Evolutionary conservation across 2,888 invertebrate species (phyloP).

Genomic region (Conistra vaccinii): DNA sequence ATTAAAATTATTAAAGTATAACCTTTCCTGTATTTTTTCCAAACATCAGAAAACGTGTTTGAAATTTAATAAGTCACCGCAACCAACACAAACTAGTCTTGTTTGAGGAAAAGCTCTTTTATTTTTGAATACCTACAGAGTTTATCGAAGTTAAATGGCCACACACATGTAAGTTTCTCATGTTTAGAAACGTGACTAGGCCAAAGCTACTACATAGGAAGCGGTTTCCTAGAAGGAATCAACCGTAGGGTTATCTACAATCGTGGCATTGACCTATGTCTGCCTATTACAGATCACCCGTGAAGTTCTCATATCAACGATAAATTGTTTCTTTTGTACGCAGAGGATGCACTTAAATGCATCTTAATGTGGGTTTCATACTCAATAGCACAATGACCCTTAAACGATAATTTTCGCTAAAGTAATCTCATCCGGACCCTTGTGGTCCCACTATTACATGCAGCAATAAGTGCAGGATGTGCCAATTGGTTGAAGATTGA

Average conservation of each 20-base stretch:
- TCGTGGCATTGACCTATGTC: conserved; percentile 43
- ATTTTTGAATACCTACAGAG: not conserved
- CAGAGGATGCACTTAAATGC: conserved; percentile 44
- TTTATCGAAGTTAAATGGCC: not conserved
- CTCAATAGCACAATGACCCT: conserved; percentile 68
- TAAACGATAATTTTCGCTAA: conserved; percentile 69
- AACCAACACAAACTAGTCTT: conserved; percentile 2
- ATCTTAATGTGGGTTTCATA: conserved; percentile 43
- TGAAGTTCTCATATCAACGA: conserved; percentile 28
- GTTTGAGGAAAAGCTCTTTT: not conserved
- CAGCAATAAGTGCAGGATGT: conserved; percentile 76
- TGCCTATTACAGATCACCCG: conserved; percentile 38
- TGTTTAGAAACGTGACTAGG: conserved; percentile 44
- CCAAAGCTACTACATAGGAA: conserved; percentile 22
- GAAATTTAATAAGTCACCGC: not conserved
- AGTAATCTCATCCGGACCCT: conserved; percentile 81
- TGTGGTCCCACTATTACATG: conserved; percentile 60
- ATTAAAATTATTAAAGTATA: not conserved
- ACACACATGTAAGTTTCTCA: not conserved
- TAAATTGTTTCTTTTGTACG: conserved; percentile 39
- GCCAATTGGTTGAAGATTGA: conserved; percentile 76
- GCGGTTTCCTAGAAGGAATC: conserved; percentile 42
- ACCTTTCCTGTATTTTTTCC: not conserved
- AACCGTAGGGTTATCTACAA: conserved; percentile 53
- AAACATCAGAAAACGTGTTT: conserved; percentile 14